These are phyloP conservation scores for Riparia riparia DNA, from an alignment of 2,113 vertebrate species.

Conservation along the genomic window DNA sequence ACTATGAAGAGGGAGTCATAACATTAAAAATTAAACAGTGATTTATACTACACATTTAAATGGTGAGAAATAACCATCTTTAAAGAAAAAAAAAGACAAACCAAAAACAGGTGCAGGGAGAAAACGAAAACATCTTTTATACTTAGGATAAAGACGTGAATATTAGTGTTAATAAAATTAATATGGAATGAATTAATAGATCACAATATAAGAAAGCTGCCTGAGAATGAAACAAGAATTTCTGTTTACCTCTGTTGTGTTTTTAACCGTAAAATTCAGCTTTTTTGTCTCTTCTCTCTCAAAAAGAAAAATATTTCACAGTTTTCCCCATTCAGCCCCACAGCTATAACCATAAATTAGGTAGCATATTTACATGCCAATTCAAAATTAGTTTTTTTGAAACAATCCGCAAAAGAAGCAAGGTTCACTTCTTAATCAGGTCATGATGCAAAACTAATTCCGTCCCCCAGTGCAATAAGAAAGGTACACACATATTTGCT, in stretches of 20 bases:
- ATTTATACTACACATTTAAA: background rate
- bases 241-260: background rate
- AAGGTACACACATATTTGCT: background rate
- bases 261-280: background rate
- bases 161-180: background rate
- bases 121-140: background rate
- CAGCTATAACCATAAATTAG: background rate
- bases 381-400: background rate
- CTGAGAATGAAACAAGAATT: background rate
- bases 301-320: background rate
- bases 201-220: background rate
- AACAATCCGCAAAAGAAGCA: background rate
- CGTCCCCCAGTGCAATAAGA: accelerated
- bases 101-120: background rate
- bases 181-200: background rate
- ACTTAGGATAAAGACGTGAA: background rate
- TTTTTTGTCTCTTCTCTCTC: background rate
- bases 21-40: background rate
- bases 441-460: background rate
- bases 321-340: background rate
- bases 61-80: background rate
- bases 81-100: background rate
- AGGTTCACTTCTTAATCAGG: background rate
- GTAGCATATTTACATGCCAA: background rate
- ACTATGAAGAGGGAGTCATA: background rate